Percentiles rank a stretch among this genome's conserved stretches.
These are phyloP conservation scores for Cacoxenus indagator DNA, from an alignment of 2,888 invertebrate genomes.

Conservation along the genomic window DNA sequence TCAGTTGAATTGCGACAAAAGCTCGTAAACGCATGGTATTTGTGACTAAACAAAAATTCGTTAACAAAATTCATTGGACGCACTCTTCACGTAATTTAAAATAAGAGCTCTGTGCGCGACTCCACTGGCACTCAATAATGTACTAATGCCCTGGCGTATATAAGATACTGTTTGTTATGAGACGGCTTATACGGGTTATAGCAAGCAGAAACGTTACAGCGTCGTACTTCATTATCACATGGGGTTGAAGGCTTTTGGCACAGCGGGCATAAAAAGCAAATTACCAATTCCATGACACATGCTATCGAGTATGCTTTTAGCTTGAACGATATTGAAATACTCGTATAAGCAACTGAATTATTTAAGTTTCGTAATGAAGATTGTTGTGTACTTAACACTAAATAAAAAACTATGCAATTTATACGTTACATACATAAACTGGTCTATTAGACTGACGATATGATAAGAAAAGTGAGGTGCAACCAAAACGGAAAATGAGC, in stretches of 20 bases:
- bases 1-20: background rate
- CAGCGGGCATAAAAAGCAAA: slow-evolving; percentile 59
- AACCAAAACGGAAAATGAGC: no score
- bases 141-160: background rate
- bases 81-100: background rate
- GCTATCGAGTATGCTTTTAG: background rate
- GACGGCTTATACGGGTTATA: background rate
- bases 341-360: background rate
- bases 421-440: no score
- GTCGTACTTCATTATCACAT: background rate
- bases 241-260: slow-evolving; percentile 26
- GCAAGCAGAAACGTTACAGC: background rate
- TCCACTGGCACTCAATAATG: slow-evolving; percentile 13
- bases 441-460: no score
- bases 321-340: background rate
- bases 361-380: background rate
- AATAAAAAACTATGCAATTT: no score
- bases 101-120: slow-evolving; percentile 21
- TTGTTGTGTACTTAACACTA: no score
- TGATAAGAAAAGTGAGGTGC: no score
- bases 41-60: slow-evolving; percentile 1
- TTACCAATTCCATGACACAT: slow-evolving; percentile 22
- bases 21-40: background rate
- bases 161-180: no score
- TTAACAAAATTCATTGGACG: background rate